A percentile compares a stretch with the other conserved stretches of the same genome.
phyloP scores from a whole-genome alignment of 2,888 invertebrate genomes.

The Furcula furcula region DNA sequence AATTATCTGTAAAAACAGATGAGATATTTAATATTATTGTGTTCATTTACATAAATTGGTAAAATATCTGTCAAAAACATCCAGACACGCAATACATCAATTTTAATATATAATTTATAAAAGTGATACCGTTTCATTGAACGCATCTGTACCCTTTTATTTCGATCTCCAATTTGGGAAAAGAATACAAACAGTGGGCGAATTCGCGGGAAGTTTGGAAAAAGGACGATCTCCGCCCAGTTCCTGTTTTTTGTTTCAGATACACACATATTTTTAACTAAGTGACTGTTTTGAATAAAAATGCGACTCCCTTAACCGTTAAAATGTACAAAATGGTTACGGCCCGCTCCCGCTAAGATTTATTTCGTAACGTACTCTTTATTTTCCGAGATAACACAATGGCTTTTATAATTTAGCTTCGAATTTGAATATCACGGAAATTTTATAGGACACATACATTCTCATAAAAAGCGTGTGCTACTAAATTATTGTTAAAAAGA shows the following conservation, averaged over 20 bases:
- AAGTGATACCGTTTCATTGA: background rate
- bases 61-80: too few relatives aligned
- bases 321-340: slow-evolving; percentile 65
- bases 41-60: too few relatives aligned
- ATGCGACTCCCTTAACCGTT: slow-evolving; percentile 69
- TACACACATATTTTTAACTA: slow-evolving; percentile 78
- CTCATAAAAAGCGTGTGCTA: too few relatives aligned
- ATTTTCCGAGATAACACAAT: slow-evolving; percentile 33
- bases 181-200: slow-evolving; percentile 1
- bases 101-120: too few relatives aligned
- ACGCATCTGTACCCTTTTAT: background rate
- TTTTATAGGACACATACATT: slow-evolving; percentile 2
- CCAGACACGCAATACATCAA: too few relatives aligned
- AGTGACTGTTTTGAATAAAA: slow-evolving; percentile 81
- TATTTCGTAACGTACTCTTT: slow-evolving; percentile 46
- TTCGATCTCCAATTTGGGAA: background rate
- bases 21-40: too few relatives aligned
- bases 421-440: slow-evolving; percentile 11
- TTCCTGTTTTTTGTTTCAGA: slow-evolving; percentile 70
- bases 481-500: too few relatives aligned
- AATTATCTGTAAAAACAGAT: too few relatives aligned
- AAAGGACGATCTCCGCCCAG: slow-evolving; percentile 65
- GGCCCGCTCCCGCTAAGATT: slow-evolving; percentile 46
- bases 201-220: slow-evolving; percentile 44
- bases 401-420: slow-evolving; percentile 13